Conservation (phyloP, 2,888 invertebrate species). For the Girardia tigrina region DNA sequence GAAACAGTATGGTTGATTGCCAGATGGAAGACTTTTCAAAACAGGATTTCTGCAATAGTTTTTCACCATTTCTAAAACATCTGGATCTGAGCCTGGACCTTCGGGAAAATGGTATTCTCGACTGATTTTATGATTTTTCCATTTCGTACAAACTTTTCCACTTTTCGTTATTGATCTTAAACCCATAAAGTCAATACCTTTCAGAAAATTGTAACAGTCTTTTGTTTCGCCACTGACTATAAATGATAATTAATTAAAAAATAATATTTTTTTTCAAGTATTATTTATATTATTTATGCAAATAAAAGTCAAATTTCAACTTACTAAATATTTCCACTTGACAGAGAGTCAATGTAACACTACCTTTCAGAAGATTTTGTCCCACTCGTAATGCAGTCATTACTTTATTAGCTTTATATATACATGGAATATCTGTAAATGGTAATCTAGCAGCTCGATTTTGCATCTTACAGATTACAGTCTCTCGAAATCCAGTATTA, state of each 20-base stretch:
- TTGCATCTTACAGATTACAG: slow-evolving; percentile 4
- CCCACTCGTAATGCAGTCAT: background rate
- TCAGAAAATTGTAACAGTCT: background rate
- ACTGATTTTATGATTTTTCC: background rate
- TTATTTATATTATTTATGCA: background rate
- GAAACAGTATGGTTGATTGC: background rate
- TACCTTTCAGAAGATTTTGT: background rate
- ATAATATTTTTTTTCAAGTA: background rate
- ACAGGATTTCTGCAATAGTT: background rate
- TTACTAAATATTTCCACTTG: background rate
- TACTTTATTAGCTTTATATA: background rate
- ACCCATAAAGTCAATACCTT: background rate
- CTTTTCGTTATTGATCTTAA: background rate
- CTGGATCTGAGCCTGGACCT: background rate
- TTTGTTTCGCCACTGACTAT: background rate
- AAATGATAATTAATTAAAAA: background rate
- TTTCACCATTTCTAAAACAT: background rate
- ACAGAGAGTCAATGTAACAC: background rate
- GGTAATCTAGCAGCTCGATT: background rate
- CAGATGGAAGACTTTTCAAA: background rate
- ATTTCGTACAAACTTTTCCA: background rate
- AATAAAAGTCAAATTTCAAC: background rate
- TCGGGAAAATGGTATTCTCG: background rate
- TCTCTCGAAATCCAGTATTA: slow-evolving; percentile 1
- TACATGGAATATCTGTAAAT: background rate